Evolutionary conservation across 2,888 invertebrate genomes (phyloP), one percentile per base, ranked within the genome.

Genomic region (Oscheius sp.): DNA sequence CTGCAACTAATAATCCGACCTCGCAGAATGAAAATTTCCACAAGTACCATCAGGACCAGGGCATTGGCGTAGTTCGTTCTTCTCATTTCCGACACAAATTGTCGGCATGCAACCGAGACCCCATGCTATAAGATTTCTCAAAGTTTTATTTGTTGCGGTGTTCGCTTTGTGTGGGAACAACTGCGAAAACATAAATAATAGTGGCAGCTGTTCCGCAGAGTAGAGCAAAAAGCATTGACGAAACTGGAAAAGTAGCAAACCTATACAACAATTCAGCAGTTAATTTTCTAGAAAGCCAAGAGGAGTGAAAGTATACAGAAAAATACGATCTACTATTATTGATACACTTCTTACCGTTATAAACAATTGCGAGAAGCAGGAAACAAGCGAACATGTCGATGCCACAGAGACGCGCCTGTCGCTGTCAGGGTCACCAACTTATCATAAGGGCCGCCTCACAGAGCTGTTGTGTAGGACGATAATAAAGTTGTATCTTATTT

Each of bases 41-140:
- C 83, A 83, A 1, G 73, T 71, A 32, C 78, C 80, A 61, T 84
- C 83, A 17, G 74, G 70, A 57, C 73, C 75, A 17, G 80, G 80
- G 50, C 83, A 83, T 9, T 73, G 67, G 47, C 81, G 68, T 57
- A 82, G 67, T 22, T 77, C 76, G 44, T 78, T 81, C 24, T 74
- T 51, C 22, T 67, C 70, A 61, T 82, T 82, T 30, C 76, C 78
- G n/a, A 68, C 74, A 50, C 82, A 82, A 12, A 82, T 70, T 51
- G 75, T 70, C 22, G 65, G 64, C 81, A 82, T 82, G 66, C 82
- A 82, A 22, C 82, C 82, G 36, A 82, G 70, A 5, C 66, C 32
- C 12, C 54, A 14, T 2, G 36, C 79, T 79, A 64, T 8, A 76
- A 67, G 30, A 20, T 6, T 41, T 41, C 3, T 41, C 12, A 20